Percentiles rank a stretch among this genome's conserved stretches.
Evolutionary conservation across 2,113 vertebrate genomes (phyloP).

Genomic region (Enhydra lutris): DNA sequence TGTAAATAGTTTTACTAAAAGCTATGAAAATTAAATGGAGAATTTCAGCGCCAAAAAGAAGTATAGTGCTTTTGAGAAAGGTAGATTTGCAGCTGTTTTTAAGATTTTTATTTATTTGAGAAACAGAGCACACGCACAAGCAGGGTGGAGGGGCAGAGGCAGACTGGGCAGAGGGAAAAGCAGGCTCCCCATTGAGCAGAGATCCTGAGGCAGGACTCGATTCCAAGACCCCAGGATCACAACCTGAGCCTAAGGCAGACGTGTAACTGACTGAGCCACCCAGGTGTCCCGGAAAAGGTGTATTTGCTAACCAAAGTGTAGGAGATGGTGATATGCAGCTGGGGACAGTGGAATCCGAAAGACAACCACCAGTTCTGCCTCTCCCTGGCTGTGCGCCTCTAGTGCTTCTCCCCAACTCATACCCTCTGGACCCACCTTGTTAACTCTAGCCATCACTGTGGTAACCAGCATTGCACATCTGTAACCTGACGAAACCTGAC

Average conservation of each 20-base stretch:
- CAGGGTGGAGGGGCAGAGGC: background rate
- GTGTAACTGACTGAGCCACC: background rate
- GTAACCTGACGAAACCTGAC: background rate
- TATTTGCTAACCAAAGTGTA: background rate
- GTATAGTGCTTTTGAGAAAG: background rate
- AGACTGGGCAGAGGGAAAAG: background rate
- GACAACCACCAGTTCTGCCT: background rate
- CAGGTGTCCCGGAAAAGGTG: background rate
- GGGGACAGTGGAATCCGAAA: background rate
- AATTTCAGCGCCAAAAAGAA: constrained; percentile 38
- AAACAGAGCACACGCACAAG: background rate
- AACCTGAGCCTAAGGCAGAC: background rate
- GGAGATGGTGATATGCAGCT: background rate
- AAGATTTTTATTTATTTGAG: background rate
- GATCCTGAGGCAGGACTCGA: background rate
- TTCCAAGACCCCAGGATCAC: background rate
- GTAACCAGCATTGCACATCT: background rate
- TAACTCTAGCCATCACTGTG: background rate
- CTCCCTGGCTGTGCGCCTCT: background rate
- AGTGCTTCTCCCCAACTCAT: background rate
- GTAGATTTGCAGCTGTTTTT: background rate
- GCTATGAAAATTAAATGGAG: constrained; percentile 8
- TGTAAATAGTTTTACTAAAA: constrained; percentile 24
- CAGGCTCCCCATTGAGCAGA: background rate
- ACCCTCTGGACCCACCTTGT: background rate